Percentiles rank a stretch among this genome's conserved stretches.
Conservation (phyloP, 2,797 vertebrate species). For the Rhinophrynus dorsalis region DNA sequence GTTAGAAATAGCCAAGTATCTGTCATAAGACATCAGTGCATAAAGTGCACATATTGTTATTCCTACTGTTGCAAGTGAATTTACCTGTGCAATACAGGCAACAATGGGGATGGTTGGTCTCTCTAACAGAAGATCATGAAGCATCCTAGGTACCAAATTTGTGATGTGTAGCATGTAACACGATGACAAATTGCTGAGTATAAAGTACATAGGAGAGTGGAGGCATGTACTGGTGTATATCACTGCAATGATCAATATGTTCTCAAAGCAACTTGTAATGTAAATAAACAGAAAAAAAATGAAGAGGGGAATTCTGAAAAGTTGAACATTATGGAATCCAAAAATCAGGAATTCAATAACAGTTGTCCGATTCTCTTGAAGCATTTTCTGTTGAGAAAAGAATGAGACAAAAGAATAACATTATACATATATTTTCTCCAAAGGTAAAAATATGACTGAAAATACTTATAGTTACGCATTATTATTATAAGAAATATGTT, state of each 20-base stretch:
- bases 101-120: background rate
- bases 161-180: background rate
- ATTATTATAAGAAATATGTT: too few species aligned
- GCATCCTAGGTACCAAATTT: slow-evolving; percentile 3
- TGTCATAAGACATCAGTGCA: slow-evolving; percentile 14
- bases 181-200: slow-evolving; percentile 3
- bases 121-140: background rate
- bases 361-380: background rate
- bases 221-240: background rate
- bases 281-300: background rate
- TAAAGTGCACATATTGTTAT: background rate
- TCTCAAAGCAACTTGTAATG: slow-evolving; percentile 1
- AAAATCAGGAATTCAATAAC: background rate
- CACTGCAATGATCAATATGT: background rate
- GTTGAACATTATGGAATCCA: background rate
- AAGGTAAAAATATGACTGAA: too few species aligned
- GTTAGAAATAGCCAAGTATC: slow-evolving; percentile 7
- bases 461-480: too few species aligned
- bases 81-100: background rate
- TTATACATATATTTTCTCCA: too few species aligned
- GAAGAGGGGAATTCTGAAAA: background rate
- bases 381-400: background rate
- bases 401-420: too few species aligned
- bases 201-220: slow-evolving; percentile 1
- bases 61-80: slow-evolving; percentile 5